Percentiles rank a stretch among this genome's conserved stretches.
Evolutionary conservation across 2,113 vertebrate species (phyloP).

Genomic region (Ceyx margarethae): DNA sequence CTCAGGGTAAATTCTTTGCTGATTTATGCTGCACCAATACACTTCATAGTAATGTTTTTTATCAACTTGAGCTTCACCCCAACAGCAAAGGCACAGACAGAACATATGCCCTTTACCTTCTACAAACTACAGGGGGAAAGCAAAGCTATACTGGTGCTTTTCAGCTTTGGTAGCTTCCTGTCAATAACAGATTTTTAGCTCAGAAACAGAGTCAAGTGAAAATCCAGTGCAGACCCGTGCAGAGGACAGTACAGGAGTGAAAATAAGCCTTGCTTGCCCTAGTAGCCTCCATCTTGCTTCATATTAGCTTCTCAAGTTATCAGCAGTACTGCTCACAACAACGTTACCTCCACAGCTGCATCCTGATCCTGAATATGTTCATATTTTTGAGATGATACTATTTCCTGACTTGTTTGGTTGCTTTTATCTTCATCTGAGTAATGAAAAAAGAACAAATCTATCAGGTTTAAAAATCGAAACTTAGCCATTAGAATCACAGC

Average conservation of each 20-base stretch:
- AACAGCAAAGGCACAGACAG: not conserved
- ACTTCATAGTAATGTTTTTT: not conserved
- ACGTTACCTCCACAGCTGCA: conserved; percentile 48
- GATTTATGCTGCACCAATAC: not conserved
- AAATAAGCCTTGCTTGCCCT: not conserved
- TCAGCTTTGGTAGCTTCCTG: not conserved
- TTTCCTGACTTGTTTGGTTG: not conserved
- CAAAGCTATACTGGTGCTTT: not conserved
- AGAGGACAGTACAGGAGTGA: not conserved
- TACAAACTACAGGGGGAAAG: not conserved
- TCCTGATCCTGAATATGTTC: not conserved
- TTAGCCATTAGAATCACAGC: not conserved
- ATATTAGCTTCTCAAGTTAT: not conserved
- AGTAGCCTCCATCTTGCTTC: not conserved
- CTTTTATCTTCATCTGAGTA: conserved; percentile 33
- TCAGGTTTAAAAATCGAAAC: not conserved
- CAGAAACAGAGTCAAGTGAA: not conserved
- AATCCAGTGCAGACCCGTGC: not conserved
- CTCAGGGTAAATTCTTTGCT: not conserved
- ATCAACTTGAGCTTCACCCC: not conserved
- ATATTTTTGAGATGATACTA: not conserved
- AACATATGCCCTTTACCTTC: not conserved
- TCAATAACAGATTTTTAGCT: not conserved
- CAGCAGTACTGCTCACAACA: not conserved
- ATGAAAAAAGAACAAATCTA: not conserved